Base-by-base conservation (phyloP, 2,797 vertebrate genomes). In the Pteropus rufus region DNA sequence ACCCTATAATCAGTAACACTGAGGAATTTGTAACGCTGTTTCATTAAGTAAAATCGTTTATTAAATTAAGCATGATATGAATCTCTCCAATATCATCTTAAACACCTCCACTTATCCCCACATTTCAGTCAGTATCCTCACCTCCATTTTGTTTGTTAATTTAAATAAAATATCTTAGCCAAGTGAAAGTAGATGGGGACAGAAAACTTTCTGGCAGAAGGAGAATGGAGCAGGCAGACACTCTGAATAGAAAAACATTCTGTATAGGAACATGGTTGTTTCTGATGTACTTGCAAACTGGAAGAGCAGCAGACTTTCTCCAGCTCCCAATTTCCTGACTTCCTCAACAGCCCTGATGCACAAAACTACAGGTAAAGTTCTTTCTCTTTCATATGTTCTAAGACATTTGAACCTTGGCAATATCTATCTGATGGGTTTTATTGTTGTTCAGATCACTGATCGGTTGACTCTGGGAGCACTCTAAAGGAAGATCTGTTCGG, bases 381-480 rank as follows among this genome's bases (percentile, higher is more conserved):
- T 93, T 69, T 56, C 11, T n/a, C 31, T 80, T 75, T 72, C 16
- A 56, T 23, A 16, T 41, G 24, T 73, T 69, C 34, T 70, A 36
- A 82, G 69, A 24, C 56, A 52, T 52, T 80, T 95, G 19, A 72
- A 15, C 56, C 36, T 75, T 79, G 24, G 19, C 46, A 70, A 62
- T 75, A 29, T 58, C 21, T 76, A 0, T 56, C 18, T 84, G 75
- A 88, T 39, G 18, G 10, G 49, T 85, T 94, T 81, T 88, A 46
- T 39, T 89, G 60, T 65, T 91, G 49, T 44, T 95, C 21, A 96
- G 49, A 95, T 79, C 24, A 76, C 14, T 91, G 73, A 83, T 92
- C 4, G 49, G 29, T 31, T 80, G 34, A 87, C 76, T 72, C 6
- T 29, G 31, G 0, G 58, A 79, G 11, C 18, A 49, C 5, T 72